phyloP scores from a whole-genome alignment of 92 coral and sea anemone species.

The Pocillopora grandis region DNA sequence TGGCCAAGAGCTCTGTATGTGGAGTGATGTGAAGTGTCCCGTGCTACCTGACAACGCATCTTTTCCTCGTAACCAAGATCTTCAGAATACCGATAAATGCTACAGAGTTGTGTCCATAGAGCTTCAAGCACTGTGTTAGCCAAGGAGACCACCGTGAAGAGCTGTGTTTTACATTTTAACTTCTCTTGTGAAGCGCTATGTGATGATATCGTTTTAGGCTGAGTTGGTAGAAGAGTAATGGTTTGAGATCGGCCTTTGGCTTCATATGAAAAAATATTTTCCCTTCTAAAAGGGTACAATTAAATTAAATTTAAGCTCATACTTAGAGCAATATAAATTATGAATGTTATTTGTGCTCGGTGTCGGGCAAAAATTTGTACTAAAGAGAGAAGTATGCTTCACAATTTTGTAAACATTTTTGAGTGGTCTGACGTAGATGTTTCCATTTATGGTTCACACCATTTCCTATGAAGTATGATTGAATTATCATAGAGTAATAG shows the following conservation, averaged over 20 bases:
- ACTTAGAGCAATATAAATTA: slow-evolving; percentile 6
- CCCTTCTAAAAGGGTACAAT: not conserved
- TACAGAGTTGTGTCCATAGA: too few species aligned
- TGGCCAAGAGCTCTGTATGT: slow-evolving; percentile 77
- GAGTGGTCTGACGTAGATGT: not conserved
- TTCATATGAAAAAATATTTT: not conserved
- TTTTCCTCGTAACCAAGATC: not conserved
- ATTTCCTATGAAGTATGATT: too few species aligned
- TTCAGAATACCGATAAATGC: not conserved
- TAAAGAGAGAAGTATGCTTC: not conserved
- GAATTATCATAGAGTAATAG: too few species aligned
- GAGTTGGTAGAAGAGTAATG: too few species aligned
- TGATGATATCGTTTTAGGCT: too few species aligned
- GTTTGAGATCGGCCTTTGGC: not conserved
- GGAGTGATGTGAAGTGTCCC: slow-evolving; percentile 60
- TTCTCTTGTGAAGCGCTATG: too few species aligned
- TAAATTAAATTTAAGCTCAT: not conserved
- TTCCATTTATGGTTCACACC: not conserved
- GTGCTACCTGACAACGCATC: not conserved
- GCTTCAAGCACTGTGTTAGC: too few species aligned
- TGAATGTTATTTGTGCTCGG: not conserved
- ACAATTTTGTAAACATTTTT: not conserved
- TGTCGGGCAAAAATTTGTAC: not conserved
- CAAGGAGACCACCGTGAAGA: too few species aligned
- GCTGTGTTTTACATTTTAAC: too few species aligned